A percentile compares a stretch with the other conserved stretches of the same genome.
Evolutionary conservation across 1,140 invertebrate genomes (phyloP).

Genomic region (Caerostris extrusa): DNA sequence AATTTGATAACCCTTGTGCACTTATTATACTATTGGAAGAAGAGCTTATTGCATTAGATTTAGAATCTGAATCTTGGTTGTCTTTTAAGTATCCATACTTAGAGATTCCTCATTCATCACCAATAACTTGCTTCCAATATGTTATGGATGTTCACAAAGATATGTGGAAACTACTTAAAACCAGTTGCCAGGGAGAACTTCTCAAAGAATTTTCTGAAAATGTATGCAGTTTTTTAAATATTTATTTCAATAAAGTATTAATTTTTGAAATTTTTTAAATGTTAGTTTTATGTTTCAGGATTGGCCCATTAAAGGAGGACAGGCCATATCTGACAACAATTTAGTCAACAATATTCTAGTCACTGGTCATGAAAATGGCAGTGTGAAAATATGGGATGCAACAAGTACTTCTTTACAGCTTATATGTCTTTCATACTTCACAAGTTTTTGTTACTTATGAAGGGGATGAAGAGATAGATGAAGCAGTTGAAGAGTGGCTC

Average conservation of each 20-base stretch:
- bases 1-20: constrained; percentile 84
- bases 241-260: background rate
- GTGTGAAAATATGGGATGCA: constrained; percentile 96
- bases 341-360: constrained; percentile 87
- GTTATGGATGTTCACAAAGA: constrained; percentile 88
- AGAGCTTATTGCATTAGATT: constrained; percentile 95
- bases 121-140: constrained; percentile 90
- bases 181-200: constrained; percentile 85
- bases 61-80: constrained; percentile 90
- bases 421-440: constrained; percentile 92
- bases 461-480: constrained; percentile 81
- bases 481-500: constrained; percentile 85
- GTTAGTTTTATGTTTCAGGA: constrained; percentile 58
- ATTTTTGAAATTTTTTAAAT: constrained; percentile 14
- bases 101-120: constrained; percentile 95
- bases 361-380: constrained; percentile 98
- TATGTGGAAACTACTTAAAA: constrained; percentile 88
- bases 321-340: constrained; percentile 73
- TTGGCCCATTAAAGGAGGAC: constrained; percentile 82
- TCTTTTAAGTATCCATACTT: constrained; percentile 92
- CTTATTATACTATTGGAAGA: constrained; percentile 95
- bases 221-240: constrained; percentile 50
- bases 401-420: constrained; percentile 89
- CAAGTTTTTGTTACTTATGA: constrained; percentile 86
- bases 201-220: constrained; percentile 57